phyloP scores from a whole-genome alignment of 2,113 vertebrate species.

The Microtus montanus region DNA sequence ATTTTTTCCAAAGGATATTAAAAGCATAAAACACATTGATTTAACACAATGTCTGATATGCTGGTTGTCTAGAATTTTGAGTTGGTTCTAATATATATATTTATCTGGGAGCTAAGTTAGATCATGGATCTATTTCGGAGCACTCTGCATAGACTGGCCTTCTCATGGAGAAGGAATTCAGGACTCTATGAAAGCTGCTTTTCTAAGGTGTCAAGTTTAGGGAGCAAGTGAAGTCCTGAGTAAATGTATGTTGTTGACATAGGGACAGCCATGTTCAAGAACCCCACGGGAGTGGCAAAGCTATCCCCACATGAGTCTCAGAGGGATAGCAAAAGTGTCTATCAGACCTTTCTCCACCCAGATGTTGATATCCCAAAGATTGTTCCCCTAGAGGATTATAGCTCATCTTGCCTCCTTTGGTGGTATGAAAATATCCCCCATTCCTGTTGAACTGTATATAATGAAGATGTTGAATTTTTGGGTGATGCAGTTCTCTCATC shows the following conservation, averaged over 20 bases:
- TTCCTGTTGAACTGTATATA: not conserved
- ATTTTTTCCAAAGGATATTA: constrained; percentile 26
- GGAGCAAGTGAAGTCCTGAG: not conserved
- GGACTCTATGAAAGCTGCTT: not conserved
- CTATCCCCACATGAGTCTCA: not conserved
- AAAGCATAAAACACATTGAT: not conserved
- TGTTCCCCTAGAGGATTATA: not conserved
- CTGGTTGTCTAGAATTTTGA: not conserved
- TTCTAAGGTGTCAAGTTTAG: not conserved
- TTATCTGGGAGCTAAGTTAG: not conserved
- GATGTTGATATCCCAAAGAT: not conserved
- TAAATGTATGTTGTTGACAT: not conserved
- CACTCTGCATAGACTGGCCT: not conserved
- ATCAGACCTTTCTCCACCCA: not conserved
- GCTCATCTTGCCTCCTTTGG: not conserved
- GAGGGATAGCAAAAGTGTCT: not conserved
- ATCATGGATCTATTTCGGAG: not conserved
- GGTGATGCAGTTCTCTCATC: not conserved
- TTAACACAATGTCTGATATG: not conserved
- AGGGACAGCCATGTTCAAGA: not conserved
- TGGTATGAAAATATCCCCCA: not conserved
- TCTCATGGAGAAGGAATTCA: not conserved
- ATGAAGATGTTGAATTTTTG: not conserved
- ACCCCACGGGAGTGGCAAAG: too few relatives aligned
- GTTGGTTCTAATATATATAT: too few relatives aligned